Evolutionary conservation across 2,888 invertebrate genomes (phyloP).

Genomic region (Mylabris sibirica): DNA sequence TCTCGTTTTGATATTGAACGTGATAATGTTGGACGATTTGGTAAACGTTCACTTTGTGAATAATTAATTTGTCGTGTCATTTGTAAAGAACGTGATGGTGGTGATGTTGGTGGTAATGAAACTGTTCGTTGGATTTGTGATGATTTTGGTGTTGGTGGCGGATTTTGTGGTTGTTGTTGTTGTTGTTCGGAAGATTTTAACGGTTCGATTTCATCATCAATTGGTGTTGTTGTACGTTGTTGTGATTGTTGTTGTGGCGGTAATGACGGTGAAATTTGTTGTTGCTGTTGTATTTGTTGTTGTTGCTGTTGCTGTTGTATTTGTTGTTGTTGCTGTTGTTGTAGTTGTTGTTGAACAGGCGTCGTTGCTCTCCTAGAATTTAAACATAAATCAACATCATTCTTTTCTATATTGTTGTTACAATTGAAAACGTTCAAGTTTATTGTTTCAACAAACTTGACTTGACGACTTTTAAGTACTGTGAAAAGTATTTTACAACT

Average conservation of each 20-base stretch:
- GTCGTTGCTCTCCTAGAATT: slow-evolving; percentile 49
- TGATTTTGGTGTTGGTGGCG: slow-evolving; percentile 29
- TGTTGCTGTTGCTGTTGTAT: slow-evolving; percentile 42
- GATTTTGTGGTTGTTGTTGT: slow-evolving; percentile 31
- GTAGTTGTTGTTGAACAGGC: slow-evolving; percentile 40
- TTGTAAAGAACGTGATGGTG: slow-evolving; percentile 35
- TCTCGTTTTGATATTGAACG: slow-evolving; percentile 61
- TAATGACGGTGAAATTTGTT: not conserved
- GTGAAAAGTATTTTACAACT: slow-evolving; percentile 9
- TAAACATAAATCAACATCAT: slow-evolving; percentile 6
- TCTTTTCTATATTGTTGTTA: not conserved
- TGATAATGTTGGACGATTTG: slow-evolving; percentile 56
- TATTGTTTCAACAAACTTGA: not conserved
- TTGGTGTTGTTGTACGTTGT: slow-evolving; percentile 51
- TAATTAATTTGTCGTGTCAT: slow-evolving; percentile 46
- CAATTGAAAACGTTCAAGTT: slow-evolving; percentile 1
- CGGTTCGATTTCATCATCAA: slow-evolving; percentile 36
- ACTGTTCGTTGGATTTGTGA: slow-evolving; percentile 50
- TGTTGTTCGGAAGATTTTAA: slow-evolving; percentile 19
- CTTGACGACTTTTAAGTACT: not conserved
- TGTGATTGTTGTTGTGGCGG: slow-evolving; percentile 33
- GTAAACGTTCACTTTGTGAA: slow-evolving; percentile 57
- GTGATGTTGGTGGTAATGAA: slow-evolving; percentile 48
- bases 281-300: slow-evolving; percentile 25
- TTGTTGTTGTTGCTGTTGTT: slow-evolving; percentile 28